A percentile compares a stretch with the other conserved stretches of the same genome.
phyloP scores from a whole-genome alignment of 2,113 vertebrate species.

The Thunnus maccoyii region DNA sequence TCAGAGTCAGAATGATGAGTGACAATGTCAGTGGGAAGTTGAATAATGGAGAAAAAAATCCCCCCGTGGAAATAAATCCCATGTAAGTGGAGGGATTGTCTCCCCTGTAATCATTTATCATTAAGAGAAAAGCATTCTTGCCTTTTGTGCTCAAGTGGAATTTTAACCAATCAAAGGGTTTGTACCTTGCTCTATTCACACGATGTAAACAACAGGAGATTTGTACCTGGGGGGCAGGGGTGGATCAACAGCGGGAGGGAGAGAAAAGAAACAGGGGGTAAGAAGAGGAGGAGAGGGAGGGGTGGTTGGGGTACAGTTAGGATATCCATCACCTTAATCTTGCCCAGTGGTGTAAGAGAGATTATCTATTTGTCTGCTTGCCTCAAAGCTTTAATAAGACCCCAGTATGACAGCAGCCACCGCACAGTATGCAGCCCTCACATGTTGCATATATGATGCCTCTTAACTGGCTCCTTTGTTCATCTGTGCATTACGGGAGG shows the following conservation, averaged over 20 bases:
- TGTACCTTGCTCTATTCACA: constrained; percentile 48
- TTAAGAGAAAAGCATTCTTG: constrained; percentile 63
- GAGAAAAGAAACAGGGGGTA: constrained; percentile 27
- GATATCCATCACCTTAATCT: constrained; percentile 74
- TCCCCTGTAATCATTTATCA: constrained; percentile 69
- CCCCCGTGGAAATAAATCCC: constrained; percentile 56
- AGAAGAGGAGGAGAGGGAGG: constrained; percentile 8
- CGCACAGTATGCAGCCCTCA: constrained; percentile 34
- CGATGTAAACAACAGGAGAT: constrained; percentile 70
- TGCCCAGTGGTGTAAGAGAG: constrained; percentile 51
- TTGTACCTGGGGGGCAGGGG: constrained; percentile 70
- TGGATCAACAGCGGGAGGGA: constrained; percentile 52
- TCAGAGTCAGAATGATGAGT: constrained; percentile 36
- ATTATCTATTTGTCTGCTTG: constrained; percentile 57
- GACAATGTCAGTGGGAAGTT: constrained; percentile 55
- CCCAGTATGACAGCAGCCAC: constrained; percentile 46
- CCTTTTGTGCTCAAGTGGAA: constrained; percentile 60
- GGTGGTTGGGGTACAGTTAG: constrained; percentile 36
- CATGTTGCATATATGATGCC: constrained; percentile 38
- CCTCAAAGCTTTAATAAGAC: constrained; percentile 57
- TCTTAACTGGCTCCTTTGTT: constrained; percentile 54
- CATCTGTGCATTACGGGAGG: constrained; percentile 37
- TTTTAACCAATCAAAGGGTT: constrained; percentile 68
- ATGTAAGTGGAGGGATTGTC: constrained; percentile 59
- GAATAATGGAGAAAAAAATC: constrained; percentile 44